Evolutionary conservation across 2,113 vertebrate species (phyloP).

Genomic region (Tragulus kanchil): DNA sequence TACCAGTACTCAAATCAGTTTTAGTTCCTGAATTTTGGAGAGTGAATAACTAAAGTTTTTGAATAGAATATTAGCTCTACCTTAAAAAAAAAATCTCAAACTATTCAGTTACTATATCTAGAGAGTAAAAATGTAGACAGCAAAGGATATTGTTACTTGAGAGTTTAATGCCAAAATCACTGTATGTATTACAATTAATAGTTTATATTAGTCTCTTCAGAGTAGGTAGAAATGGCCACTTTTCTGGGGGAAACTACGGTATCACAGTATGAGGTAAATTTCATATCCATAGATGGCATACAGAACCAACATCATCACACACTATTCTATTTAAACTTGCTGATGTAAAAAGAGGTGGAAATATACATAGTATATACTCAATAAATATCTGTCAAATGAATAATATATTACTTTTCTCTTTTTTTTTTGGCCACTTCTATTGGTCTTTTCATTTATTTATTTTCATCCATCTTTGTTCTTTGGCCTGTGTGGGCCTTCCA

Average conservation of each 20-base stretch:
- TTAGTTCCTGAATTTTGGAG: conserved; percentile 33
- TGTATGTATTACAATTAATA: background rate
- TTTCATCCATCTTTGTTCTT: too few species aligned
- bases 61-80: background rate
- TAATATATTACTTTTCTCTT: background rate
- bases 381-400: conserved; percentile 28
- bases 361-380: background rate
- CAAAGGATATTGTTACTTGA: background rate
- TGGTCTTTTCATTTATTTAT: too few species aligned
- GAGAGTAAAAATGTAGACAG: background rate
- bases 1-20: background rate
- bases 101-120: background rate
- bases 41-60: conserved; percentile 17
- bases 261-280: background rate
- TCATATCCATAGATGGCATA: background rate
- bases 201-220: background rate
- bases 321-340: conserved; percentile 34
- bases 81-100: conserved; percentile 12
- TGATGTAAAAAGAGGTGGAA: background rate
- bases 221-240: background rate
- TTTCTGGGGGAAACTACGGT: background rate
- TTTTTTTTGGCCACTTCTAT: too few species aligned
- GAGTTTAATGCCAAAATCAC: conserved; percentile 48
- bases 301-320: background rate
- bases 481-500: too few species aligned